Base-by-base conservation (phyloP, 2,888 invertebrate genomes). In the Dinocampus coccinellae region DNA sequence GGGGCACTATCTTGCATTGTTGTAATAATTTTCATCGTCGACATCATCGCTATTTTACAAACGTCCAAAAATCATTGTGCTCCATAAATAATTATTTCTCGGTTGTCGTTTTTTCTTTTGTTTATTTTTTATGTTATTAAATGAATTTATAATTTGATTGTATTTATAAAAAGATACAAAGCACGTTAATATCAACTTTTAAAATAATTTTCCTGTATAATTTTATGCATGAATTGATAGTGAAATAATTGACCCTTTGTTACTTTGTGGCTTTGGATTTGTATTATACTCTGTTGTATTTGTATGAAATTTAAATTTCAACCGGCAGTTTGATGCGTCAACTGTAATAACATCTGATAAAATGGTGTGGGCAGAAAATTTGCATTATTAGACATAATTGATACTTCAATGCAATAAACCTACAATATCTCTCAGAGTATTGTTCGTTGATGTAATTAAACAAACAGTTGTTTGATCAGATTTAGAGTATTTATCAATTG, bases 271-370 rank as follows among this genome's bases (percentile, higher is more conserved):
- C 36, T 47, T 16, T 9, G 10, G 29, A 4, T 47, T 10, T 11
- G 13, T 57, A 16, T 34, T 10, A 42, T 36, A 39, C n/a, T n/a
- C n/a, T n/a, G n/a, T n/a, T n/a, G n/a, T 2, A 16, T 64, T 13
- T 20, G 20, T 55, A 22, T 9, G 20, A 24, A 55, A 55, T 57
- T 42, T 9, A 36, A 60, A 64, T 53, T 26, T 22, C 24, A 20
- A 71, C 72, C 73, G 74, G 74, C 74, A 76, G 75, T 73, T 76
- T 74, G 66, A 69, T 65, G 65, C 66, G 72, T 66, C 36, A n/a
- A 7, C n/a, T 7, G 39, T 58, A 61, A 70, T 62, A 61, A 24
- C 20, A 24, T 63, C 60, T 36, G 57, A 26, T 55, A 36, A 29
- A 47, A 63, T 61, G 26, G 29, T 60, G 22, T 36, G 34, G 69